Base-by-base conservation (phyloP, 2,797 vertebrate genomes). In the Sarcoramphus papa region DNA sequence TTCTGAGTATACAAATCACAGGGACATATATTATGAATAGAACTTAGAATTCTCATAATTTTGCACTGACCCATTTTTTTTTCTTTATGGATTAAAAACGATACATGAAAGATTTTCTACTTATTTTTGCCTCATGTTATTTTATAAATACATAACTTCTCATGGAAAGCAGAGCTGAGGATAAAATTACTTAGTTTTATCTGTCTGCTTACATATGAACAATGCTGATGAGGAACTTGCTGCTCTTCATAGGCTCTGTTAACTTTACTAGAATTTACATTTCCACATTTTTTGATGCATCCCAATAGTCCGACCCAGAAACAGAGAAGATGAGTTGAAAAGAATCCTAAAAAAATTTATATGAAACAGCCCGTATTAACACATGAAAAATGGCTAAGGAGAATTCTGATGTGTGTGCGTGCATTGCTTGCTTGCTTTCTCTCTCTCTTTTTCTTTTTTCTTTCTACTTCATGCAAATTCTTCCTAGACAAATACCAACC, bases 401-500 rank as follows among this genome's bases (percentile, higher is more conserved):
- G 35, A 72, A 73, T 93, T 90, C 69, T 84, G 91, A 51, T 60
- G 31, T 43, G 18, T 23, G 33, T 70, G 56, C 0, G 1, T 77
- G 57, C 6, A 0, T 72, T 56, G 27, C 74, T 68, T 70, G 3
- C 21, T 78, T 48, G 30, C 43, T 88, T 17, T 40, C 28, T 50
- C 22, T 67, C n/a, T 54, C 14, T 50, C 14, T 74, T 11, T 62
- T 43, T 73, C 31, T 62, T 73, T 59, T 64, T 74, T 59, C n/a
- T 79, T 93, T 93, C 50, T 77, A 57, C 70, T 93, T n/a, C 35
- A 94, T 81, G 73, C 48, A 95, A 90, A 96, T 80, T 90, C 12
- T 95, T 85, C 63, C 79, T 86, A 97, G 92, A 93, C 92, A 97
- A 95, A 97, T 96, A 89, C 51, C 91, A 94, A 95, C 85, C 76